A percentile compares a stretch with the other conserved stretches of the same genome.
Conservation (phyloP, 2,113 vertebrate genomes). For the Anguilla rostrata region DNA sequence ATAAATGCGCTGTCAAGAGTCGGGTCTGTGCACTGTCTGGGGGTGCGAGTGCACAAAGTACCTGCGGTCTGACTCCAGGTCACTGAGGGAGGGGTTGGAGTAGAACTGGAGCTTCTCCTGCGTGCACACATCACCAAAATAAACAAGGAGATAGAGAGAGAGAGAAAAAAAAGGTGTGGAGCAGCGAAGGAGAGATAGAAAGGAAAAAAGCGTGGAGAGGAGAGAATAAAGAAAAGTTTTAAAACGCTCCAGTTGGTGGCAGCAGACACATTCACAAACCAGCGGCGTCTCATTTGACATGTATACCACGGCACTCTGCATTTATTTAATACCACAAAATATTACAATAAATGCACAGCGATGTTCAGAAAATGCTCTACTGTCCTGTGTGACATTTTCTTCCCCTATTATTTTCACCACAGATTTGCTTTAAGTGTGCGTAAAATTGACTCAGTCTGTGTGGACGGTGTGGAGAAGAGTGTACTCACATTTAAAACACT, state of each 20-base stretch:
- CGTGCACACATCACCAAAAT: conserved; percentile 23
- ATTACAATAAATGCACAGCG: neutral
- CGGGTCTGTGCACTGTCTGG: neutral
- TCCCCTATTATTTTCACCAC: neutral
- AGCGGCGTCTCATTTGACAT: neutral
- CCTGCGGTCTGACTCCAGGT: conserved; percentile 89
- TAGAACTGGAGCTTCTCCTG: conserved; percentile 83
- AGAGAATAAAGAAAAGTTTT: neutral
- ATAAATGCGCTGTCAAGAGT: neutral
- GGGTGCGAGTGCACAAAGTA: conserved; percentile 75
- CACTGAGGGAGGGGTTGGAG: conserved; percentile 79
- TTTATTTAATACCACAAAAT: neutral
- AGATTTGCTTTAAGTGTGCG: neutral
- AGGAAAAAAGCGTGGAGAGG: neutral
- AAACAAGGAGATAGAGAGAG: neutral
- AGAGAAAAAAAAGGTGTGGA: neutral
- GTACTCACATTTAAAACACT: neutral
- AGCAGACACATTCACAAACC: conserved; percentile 36
- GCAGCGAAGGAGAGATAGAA: neutral
- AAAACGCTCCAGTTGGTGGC: conserved; percentile 51
- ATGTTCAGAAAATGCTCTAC: neutral
- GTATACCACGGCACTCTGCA: neutral
- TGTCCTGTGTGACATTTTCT: neutral
- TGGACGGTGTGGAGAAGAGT: neutral
- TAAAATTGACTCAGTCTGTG: neutral